Conservation (phyloP, 2,113 vertebrate species). For the Brachionichthys hirsutus region DNA sequence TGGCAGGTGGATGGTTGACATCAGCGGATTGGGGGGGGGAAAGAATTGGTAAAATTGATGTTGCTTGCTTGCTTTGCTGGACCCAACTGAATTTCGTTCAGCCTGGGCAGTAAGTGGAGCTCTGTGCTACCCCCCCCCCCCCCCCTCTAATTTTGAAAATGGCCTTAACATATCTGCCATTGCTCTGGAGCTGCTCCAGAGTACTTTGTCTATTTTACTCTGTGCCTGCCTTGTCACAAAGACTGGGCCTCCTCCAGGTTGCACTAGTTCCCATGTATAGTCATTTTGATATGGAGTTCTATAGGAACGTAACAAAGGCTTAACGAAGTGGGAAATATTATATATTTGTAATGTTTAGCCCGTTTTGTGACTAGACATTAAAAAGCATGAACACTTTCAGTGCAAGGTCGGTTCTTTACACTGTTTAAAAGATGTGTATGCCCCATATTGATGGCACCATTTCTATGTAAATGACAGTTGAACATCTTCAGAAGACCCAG, state of each 20-base stretch:
- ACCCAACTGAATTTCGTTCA: conserved; percentile 51
- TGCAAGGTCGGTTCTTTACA: conserved; percentile 81
- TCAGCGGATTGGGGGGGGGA: conserved; percentile 67
- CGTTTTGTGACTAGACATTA: conserved; percentile 78
- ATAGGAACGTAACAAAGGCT: conserved; percentile 78
- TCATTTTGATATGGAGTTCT: conserved; percentile 82
- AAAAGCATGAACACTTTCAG: conserved; percentile 77
- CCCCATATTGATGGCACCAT: conserved; percentile 84
- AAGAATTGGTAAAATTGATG: conserved; percentile 82
- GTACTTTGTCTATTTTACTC: conserved; percentile 84
- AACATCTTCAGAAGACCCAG: conserved; percentile 71
- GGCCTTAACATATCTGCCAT: conserved; percentile 93
- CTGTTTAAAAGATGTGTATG: conserved; percentile 81
- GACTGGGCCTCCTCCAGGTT: conserved; percentile 94
- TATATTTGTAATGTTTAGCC: conserved; percentile 82
- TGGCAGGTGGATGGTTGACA: conserved; percentile 62
- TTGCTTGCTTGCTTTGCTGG: conserved; percentile 65
- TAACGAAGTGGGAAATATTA: conserved; percentile 79
- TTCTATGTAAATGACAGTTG: conserved; percentile 80
- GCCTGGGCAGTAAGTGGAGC: conserved; percentile 79
- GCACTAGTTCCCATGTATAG: conserved; percentile 96
- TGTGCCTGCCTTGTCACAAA: conserved; percentile 94
- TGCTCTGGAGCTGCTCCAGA: conserved; percentile 82
- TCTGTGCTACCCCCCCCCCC: conserved; percentile 76
- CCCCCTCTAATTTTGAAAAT: conserved; percentile 88